Base-by-base conservation (phyloP, 2,888 invertebrate genomes). In the Amiota communis region DNA sequence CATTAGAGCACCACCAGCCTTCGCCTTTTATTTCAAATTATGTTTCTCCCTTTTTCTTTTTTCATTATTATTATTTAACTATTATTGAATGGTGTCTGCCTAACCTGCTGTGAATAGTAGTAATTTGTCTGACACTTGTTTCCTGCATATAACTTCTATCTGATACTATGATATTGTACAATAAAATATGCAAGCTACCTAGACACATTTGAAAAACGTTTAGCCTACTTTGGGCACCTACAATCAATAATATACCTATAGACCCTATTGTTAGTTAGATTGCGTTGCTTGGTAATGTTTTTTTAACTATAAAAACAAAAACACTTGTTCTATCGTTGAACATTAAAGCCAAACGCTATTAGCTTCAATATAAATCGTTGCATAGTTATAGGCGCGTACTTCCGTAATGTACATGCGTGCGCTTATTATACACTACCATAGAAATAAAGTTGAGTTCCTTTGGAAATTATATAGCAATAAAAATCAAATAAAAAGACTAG, bases 41-140 rank as follows among this genome's bases (percentile, higher is more conserved):
- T 36, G 6, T 6, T 20, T 11, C 8, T 15, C 8, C 3, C 10
- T 36, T 59, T 17, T 6, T 36, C 20, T 15, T 17, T 59, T 20
- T 11, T 59, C 8, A 20, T 59, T 59, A 20, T 36, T 6, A 36
- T 36, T 59, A 20, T 53, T 53, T 53, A 2, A 6, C 36, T 36
- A 6, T 36, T 36, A 36, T 36, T 36, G 8, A 36, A 36, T 2
- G 36, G 36, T 36, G 36, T 36, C 36, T 36, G 6, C 3, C 6
- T 36, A 36, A 36, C 36, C 36, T 36, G 36, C 36, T 36, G 36
- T 36, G 36, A 36, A 36, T 36, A 51, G 13, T 3, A 68, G 53
- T 23, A 53, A 68, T 68, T 68, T 68, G 49, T 23, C 53, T 51
- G 67, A 53, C 51, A n/a, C 36, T 23, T 68, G 51, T 36, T 68